Conservation (phyloP, 2,113 vertebrate species). For the Arvicanthis niloticus region DNA sequence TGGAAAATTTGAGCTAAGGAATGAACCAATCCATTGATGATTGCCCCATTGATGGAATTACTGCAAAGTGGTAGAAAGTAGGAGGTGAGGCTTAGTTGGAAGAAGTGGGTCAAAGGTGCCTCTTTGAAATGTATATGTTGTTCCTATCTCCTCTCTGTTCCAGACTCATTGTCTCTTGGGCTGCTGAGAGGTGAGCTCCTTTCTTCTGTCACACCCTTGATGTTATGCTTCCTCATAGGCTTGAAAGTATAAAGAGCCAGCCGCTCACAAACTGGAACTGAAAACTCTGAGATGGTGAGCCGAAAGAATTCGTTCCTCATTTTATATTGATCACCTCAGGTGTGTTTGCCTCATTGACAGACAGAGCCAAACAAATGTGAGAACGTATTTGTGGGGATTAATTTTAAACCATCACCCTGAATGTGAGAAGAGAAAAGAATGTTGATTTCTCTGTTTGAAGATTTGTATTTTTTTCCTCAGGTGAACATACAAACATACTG, state of each 20-base stretch:
- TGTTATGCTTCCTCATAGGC: neutral
- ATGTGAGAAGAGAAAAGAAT: neutral
- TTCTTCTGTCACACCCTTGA: neutral
- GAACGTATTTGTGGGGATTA: slow-evolving; percentile 22
- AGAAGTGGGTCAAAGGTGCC: neutral
- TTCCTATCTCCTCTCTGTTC: neutral
- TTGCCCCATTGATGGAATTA: neutral
- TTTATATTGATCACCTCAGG: neutral
- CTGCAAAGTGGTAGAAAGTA: neutral
- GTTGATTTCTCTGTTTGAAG: slow-evolving; percentile 52
- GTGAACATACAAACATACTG: neutral
- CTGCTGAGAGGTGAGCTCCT: neutral
- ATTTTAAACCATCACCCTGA: slow-evolving; percentile 27
- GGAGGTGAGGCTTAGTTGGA: neutral
- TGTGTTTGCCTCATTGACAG: neutral
- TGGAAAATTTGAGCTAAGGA: neutral
- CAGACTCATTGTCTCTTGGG: neutral
- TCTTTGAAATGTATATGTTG: neutral
- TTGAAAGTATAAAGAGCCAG: neutral
- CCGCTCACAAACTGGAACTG: neutral
- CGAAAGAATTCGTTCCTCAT: neutral
- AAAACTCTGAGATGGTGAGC: neutral
- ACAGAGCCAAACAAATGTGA: neutral
- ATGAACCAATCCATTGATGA: neutral
- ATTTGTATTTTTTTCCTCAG: neutral